phyloP scores from a whole-genome alignment of 1,140 invertebrate genomes.

The Olivierus martensii region DNA sequence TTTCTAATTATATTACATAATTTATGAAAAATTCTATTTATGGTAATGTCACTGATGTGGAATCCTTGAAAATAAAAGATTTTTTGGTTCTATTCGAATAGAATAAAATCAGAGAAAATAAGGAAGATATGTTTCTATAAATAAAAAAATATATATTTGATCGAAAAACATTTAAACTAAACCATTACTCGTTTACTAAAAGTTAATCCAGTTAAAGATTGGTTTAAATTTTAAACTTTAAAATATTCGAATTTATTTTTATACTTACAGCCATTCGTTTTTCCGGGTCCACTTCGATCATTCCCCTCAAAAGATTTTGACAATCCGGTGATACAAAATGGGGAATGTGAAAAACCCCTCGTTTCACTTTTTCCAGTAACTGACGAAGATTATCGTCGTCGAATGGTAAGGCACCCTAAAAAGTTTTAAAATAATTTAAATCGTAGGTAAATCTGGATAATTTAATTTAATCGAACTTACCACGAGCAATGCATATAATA shows the following conservation, averaged over 20 bases:
- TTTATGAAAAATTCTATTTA: too few relatives aligned
- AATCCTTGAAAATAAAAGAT: too few relatives aligned
- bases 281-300: conserved; percentile 98
- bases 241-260: too few relatives aligned
- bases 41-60: too few relatives aligned
- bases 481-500: conserved; percentile 92
- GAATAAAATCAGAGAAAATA: too few relatives aligned
- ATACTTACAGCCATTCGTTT: conserved; percentile 44
- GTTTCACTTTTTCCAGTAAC: conserved; percentile 95
- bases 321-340: conserved; percentile 98
- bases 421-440: background rate
- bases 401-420: conserved; percentile 83
- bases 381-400: conserved; percentile 98
- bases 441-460: background rate
- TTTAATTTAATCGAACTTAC: conserved; percentile 22
- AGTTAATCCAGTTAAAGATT: background rate
- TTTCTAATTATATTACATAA: too few relatives aligned
- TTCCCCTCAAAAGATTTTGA: conserved; percentile 88
- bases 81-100: too few relatives aligned
- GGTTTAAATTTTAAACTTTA: too few relatives aligned
- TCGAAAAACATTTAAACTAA: background rate
- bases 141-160: too few relatives aligned
- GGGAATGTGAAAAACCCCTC: conserved; percentile 96
- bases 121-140: too few relatives aligned
- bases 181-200: background rate